A percentile compares a stretch with the other conserved stretches of the same genome.
These are phyloP conservation scores for Montipora sp. DNA, from an alignment of 64 coral and sea anemone genomes.

Conservation along the genomic window DNA sequence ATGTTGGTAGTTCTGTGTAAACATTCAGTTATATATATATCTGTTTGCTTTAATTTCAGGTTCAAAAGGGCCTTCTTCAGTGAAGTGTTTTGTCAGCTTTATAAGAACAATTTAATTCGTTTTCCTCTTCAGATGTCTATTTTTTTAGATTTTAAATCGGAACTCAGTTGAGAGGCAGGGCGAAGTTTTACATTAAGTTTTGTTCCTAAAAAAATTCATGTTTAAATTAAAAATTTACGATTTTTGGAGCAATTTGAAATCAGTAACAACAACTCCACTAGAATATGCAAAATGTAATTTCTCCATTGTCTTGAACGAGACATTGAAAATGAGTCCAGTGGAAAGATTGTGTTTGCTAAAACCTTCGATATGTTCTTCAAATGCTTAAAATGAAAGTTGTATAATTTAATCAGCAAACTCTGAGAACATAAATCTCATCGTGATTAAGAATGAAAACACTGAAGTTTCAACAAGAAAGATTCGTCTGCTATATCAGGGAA, in stretches of 20 bases:
- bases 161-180: too few relatives aligned
- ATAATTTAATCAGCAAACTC: neutral
- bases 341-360: neutral
- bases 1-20: neutral
- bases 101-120: too few relatives aligned
- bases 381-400: neutral
- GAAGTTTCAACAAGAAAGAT: too few relatives aligned
- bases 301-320: neutral
- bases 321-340: too few relatives aligned
- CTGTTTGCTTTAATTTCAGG: too few relatives aligned
- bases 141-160: too few relatives aligned
- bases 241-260: slow-evolving; percentile 12
- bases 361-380: neutral
- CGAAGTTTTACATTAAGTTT: neutral
- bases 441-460: too few relatives aligned
- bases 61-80: too few relatives aligned
- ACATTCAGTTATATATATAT: neutral
- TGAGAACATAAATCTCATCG: too few relatives aligned
- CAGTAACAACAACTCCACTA: slow-evolving; percentile 18
- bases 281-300: neutral
- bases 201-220: neutral
- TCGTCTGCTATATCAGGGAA: too few relatives aligned
- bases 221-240: slow-evolving; percentile 54
- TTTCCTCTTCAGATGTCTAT: too few relatives aligned
- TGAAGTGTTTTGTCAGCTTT: too few relatives aligned